Base-by-base conservation (phyloP, 1,140 invertebrate species). In the Whitmania pigra region DNA sequence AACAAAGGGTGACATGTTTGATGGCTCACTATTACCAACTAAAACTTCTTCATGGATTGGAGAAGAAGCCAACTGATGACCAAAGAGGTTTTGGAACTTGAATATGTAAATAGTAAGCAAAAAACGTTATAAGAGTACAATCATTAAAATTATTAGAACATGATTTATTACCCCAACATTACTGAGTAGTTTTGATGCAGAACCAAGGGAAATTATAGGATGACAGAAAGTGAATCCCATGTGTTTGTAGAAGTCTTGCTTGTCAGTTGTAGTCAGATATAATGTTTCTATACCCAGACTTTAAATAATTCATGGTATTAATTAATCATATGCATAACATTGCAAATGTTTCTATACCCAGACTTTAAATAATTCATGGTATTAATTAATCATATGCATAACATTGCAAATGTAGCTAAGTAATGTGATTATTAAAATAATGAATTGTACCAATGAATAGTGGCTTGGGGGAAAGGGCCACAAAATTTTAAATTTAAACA, bases 211-310 rank as follows among this genome's bases (percentile, higher is more conserved):
- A 49, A 77, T 72, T 57, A 81, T 74, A 54, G 79, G 77, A 4
- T 75, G 53, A 75, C 79, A 80, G 49, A 71, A 75, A 36, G 69
- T 60, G 72, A 80, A 81, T 17, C 79, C 79, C 25, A 81, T 69
- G 71, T 78, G 78, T 43, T 74, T 60, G 72, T 81, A 81, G 69
- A 81, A 81, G 20, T 77, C 76, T 74, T 80, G 76, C 74, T 81
- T 80, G 72, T 81, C 79, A 72, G 79, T 74, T 0, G 80, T 81
- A 25, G 76, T 79, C 31, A 81, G 74, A 70, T 78, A 81, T 49
- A 78, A 73, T 49, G 75, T 78, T 68, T 74, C 67, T 66, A 77
- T 77, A 2, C 78, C 78, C 31, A 76, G 43, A 18, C 79, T 79
- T 73, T 43, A 75, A 74, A 72, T 69, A 73, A 18, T 36, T 25